Evolutionary conservation across 35 echinoderm and acorn worm genomes (phyloP), one percentile per base, ranked within the genome.

Genomic region (Ptychodera flava): DNA sequence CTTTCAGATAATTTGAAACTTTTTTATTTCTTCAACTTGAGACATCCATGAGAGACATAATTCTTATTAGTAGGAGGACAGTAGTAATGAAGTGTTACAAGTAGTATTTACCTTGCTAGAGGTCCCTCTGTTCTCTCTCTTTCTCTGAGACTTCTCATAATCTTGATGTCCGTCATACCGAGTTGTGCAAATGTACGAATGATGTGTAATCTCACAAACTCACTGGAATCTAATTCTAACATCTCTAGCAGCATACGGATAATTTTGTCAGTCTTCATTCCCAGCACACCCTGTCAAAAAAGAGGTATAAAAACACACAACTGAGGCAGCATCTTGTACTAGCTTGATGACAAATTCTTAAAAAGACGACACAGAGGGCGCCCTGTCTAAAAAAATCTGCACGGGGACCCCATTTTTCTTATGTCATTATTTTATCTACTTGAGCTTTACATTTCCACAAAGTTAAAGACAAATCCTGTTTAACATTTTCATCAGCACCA

Each of bases 181-280:
- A 99, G 88, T 10, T 79, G 45, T 15, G 88, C 90, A 38, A 99
- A 89, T 16, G 96, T 99, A 35, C 96, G 29, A 27, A 93, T 90
- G n/a, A 99, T 90, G 32, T 94, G 93, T 37, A 99, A 83, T 33
- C 96, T 78, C 30, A 99, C 93, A 78, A 94, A 99, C 36, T 99
- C 96, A 28, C 93, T 92, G 28, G 96, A 92, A 79, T 99, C 96
- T 1, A 99, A 64, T 35, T 94, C 96, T 45, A 99, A 83, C 96
- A 99, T 94, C 35, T 99, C 96, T 15, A 99, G 85, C 1, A 99
- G 86, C 1, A 53, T 82, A 28, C 93, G 80, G 78, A 93, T 92
- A 22, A 92, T 92, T 31, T 86, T 88, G 52, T 99, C 96, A 32
- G 83, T 83, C 38, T 94, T 99, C 92, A 99, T 94, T 0, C 93